These are phyloP conservation scores for Trialeurodes vaporariorum DNA, from an alignment of 1,140 invertebrate genomes.

Conservation along the genomic window DNA sequence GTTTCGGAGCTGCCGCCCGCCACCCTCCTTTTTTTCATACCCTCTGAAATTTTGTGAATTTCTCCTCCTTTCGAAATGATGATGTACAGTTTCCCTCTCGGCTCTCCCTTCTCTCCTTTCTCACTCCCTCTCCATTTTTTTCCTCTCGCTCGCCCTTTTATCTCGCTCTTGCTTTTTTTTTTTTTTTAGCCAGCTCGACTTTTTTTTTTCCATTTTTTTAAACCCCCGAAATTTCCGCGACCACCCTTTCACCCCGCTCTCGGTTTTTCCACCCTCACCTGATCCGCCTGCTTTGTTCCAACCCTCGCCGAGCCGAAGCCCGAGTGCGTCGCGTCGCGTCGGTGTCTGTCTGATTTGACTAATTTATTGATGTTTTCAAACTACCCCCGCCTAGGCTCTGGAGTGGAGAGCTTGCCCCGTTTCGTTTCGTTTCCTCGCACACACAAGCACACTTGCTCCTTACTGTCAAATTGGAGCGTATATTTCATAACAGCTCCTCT, in stretches of 20 bases:
- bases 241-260: not conserved
- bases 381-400: not conserved
- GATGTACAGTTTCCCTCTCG: not conserved
- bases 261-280: not conserved
- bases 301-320: no score
- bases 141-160: not conserved
- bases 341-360: not conserved
- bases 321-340: no score
- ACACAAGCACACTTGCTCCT: no score
- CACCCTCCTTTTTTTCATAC: not conserved
- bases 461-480: not conserved
- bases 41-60: not conserved
- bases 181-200: not conserved
- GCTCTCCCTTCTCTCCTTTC: not conserved
- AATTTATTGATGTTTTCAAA: slow-evolving; percentile 1
- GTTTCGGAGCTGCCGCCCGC: no score
- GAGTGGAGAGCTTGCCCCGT: no score
- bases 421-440: not conserved
- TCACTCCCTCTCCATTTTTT: not conserved
- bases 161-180: not conserved
- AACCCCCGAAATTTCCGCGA: not conserved
- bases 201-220: not conserved
- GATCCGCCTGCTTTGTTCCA: not conserved
- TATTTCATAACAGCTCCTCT: not conserved
- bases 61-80: not conserved